Percentiles rank a stretch among this genome's conserved stretches.
Conservation (phyloP, 2,113 vertebrate genomes). For the Periophthalmus modestus region DNA sequence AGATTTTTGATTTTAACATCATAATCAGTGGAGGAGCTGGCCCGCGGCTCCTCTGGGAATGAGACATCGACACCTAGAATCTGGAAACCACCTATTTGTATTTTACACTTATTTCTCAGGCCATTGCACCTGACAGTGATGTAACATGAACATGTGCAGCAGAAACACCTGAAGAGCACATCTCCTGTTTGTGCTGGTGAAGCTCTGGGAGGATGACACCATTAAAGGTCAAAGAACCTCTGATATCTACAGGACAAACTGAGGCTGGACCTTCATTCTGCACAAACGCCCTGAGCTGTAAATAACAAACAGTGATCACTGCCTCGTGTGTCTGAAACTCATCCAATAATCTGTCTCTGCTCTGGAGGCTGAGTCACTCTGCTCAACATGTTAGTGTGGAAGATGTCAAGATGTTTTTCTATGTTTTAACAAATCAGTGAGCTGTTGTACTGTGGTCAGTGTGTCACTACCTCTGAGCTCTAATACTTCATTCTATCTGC, state of each 20-base stretch:
- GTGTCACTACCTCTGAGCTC: too few species aligned
- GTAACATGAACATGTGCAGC: not conserved
- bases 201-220: not conserved
- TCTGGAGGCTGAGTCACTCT: conserved; percentile 1
- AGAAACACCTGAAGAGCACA: not conserved
- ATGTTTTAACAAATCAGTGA: not conserved
- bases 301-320: not conserved
- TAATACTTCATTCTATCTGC: not conserved
- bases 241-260: not conserved
- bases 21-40: too few species aligned
- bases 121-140: not conserved
- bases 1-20: too few species aligned
- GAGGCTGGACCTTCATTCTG: not conserved
- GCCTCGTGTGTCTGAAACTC: not conserved
- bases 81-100: not conserved
- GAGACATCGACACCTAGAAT: too few species aligned
- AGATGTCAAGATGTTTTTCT: not conserved
- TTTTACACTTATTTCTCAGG: not conserved
- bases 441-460: too few species aligned
- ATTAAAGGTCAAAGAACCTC: not conserved
- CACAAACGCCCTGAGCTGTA: not conserved
- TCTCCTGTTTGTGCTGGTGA: too few species aligned
- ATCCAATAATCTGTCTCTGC: not conserved
- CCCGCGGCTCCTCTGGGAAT: too few species aligned
- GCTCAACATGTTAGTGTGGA: conserved; percentile 5